Percentiles rank a stretch among this genome's conserved stretches.
These are phyloP conservation scores for Diploscapter pachys DNA, from an alignment of 1,140 invertebrate genomes.

Conservation along the genomic window DNA sequence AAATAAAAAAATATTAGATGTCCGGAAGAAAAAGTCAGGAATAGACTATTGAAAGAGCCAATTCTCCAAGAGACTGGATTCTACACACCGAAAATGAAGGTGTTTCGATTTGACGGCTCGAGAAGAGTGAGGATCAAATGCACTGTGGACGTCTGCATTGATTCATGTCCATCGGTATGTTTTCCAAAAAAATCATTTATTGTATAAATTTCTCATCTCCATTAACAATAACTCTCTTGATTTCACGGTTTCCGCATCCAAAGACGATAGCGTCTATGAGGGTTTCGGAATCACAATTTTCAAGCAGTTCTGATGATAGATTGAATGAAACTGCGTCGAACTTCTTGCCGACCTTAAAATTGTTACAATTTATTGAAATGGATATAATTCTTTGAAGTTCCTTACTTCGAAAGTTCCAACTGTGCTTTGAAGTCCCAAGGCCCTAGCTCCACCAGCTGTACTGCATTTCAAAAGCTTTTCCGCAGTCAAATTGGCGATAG, in stretches of 20 bases:
- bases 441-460: slow-evolving; percentile 48
- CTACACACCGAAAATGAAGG: slow-evolving; percentile 54
- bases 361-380: slow-evolving; percentile 34
- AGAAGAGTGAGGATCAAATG: slow-evolving; percentile 52
- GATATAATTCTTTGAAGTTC: neutral
- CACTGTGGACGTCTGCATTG: slow-evolving; percentile 53
- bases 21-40: slow-evolving; percentile 45
- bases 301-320: slow-evolving; percentile 16
- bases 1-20: slow-evolving; percentile 40
- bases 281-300: slow-evolving; percentile 8
- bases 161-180: slow-evolving; percentile 40
- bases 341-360: slow-evolving; percentile 34
- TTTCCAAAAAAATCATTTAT: slow-evolving; percentile 15
- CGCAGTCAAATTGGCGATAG: slow-evolving; percentile 42
- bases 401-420: slow-evolving; percentile 40
- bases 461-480: slow-evolving; percentile 44
- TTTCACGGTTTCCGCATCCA: slow-evolving; percentile 45
- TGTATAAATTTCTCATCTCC: slow-evolving; percentile 28
- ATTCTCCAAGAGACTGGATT: slow-evolving; percentile 42
- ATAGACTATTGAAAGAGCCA: slow-evolving; percentile 45
- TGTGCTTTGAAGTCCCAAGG: slow-evolving; percentile 37
- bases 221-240: slow-evolving; percentile 35
- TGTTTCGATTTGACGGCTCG: slow-evolving; percentile 57
- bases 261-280: slow-evolving; percentile 49
- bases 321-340: slow-evolving; percentile 19